Base-by-base conservation (phyloP, 2,797 vertebrate genomes). In the Naso thynnoides region DNA sequence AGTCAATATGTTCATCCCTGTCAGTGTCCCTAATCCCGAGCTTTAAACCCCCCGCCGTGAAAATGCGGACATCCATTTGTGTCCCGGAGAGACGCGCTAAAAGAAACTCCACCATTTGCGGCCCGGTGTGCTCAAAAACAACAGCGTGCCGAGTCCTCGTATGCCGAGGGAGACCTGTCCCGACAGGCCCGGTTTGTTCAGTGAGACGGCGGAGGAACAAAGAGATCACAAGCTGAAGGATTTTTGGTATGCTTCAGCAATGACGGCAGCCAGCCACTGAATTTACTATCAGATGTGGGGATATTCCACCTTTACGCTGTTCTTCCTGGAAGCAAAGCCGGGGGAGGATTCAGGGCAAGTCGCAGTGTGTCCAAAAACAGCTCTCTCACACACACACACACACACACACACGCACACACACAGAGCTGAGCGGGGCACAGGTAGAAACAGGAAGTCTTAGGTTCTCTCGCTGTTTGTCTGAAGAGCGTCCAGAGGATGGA, bases 121-220 rank as follows among this genome's bases (percentile, higher is more conserved):
- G 19, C 47, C 58, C 4, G 13, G 33, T 31, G 61, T 3, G 16
- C 44, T 70, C 41, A 15, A 1, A 44, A 73, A 56, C 41, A 63
- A 53, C 63, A 70, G 54, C 16, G 16, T 8, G 11, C 41, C 1
- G 33, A 44, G 54, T 68, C 0, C 5, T 14, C 15, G 70, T n/a
- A n/a, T n/a, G 61, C 52, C 0, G 36, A 41, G 11, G 4, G 24
- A 59, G 50, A 42, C 83, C 24, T 31, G 84, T 73, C 64, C 65
- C 54, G 0, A 69, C 83, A 82, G 52, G 80, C 14, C 15, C 0
- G 14, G 14, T 24, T 38, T 1, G 41, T 31, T 77, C 72, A 29
- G 13, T 5, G 0, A 38, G 24, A 54, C 21, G 11, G n/a, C 26
- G 4, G 21, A 27, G 19, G 15, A 16, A 52, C 5, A 11, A 36